Evolutionary conservation across 2,797 vertebrate genomes (phyloP), one percentile per base, ranked within the genome.

Genomic region (Chelidonichthys spinosus): DNA sequence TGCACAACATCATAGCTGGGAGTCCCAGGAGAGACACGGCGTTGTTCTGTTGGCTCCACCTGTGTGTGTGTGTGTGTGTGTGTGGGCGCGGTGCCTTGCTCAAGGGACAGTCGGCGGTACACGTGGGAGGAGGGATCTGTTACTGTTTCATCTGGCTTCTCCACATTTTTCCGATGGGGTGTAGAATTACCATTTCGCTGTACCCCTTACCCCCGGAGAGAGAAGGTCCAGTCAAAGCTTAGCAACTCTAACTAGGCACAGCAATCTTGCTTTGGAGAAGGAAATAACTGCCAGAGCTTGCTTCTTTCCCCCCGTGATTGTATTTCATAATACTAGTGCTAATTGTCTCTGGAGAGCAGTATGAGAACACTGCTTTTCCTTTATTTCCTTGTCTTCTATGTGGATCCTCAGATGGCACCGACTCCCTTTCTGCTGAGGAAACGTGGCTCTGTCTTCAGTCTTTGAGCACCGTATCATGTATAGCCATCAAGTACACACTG

Each of bases 11-110:
- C 46, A 53, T 59, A 46, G 35, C 59, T 39, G 63, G 14, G 33
- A 74, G 47, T 58, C 60, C 58, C 60, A n/a, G 49, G 60, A 68
- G 60, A 70, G 63, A 62, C 36, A 59, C 25, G 2, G 37, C 17
- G 50, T 32, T 63, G 40, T 52, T 82, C 6, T 71, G 43, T 46
- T 39, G 39, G 33, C 40, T 58, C n/a, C 52, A 63, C 55, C 25
- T 53, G 50, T 18, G 14, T 17, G 13, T 55, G 44, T 43, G 11
- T 43, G 61, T n/a, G 42, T 11, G 32, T 39, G 25, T 36, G n/a
- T 14, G 39, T 6, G 52, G 33, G 70, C 17, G 4, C 25, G 18
- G 25, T 50, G 47, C 15, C 49, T 78, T 75, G 59, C 61, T 68
- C 58, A 35, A 49, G 64, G 44, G 68, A 82, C 49, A 60, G 11